phyloP scores from a whole-genome alignment of 2,113 vertebrate genomes.

The Phaethon lepturus region DNA sequence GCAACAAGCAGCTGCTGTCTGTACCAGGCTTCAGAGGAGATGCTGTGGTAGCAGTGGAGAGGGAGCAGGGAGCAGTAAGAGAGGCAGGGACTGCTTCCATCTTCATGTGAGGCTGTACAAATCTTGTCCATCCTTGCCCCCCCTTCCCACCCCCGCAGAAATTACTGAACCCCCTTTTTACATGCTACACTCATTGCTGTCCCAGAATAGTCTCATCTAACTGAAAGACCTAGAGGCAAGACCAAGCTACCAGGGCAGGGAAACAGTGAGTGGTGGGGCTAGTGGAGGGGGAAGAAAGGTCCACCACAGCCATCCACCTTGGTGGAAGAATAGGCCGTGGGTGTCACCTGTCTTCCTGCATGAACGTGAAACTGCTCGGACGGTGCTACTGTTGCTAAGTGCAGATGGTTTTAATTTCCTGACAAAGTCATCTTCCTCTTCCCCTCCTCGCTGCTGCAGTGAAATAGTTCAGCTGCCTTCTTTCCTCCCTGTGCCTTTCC shows the following conservation, averaged over 20 bases:
- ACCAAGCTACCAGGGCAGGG: neutral
- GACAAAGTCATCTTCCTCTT: neutral
- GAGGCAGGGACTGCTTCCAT: neutral
- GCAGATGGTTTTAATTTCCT: constrained; percentile 19
- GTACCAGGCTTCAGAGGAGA: neutral
- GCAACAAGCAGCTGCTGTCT: neutral
- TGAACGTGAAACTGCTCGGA: neutral
- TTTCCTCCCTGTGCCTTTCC: neutral
- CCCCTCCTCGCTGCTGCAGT: neutral
- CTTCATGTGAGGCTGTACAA: fast-evolving
- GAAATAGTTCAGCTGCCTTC: neutral
- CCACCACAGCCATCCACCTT: fast-evolving
- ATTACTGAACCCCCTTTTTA: neutral
- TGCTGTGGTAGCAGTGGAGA: neutral
- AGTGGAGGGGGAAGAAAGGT: neutral
- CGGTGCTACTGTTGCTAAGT: neutral
- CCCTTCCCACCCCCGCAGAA: neutral
- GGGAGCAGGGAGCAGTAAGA: neutral
- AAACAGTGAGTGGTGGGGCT: neutral
- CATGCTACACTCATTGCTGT: neutral
- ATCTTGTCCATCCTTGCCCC: too few relatives aligned
- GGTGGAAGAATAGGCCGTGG: neutral
- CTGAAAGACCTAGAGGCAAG: neutral
- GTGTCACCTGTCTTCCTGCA: neutral
- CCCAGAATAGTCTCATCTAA: neutral